Conservation (phyloP, 2,888 invertebrate genomes). For the Andrena hattorfiana region DNA sequence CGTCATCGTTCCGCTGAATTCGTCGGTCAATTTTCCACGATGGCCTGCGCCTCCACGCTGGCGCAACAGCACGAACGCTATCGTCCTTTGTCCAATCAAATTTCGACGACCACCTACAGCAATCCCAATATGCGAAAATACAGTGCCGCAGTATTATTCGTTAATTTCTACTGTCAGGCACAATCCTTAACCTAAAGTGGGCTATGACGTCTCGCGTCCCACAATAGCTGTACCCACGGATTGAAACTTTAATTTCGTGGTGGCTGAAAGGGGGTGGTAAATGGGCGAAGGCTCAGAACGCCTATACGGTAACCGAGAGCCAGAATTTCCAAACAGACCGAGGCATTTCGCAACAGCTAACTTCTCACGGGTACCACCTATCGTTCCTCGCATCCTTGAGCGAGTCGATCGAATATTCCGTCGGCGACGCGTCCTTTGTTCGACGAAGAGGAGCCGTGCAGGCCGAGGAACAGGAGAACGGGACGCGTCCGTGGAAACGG, state of each 20-base stretch:
- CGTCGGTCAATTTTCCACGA: background rate
- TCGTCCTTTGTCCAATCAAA: background rate
- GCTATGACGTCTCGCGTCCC: too few relatives aligned
- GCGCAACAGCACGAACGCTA: background rate
- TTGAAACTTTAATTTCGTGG: too few relatives aligned
- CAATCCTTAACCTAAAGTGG: too few relatives aligned
- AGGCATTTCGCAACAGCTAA: background rate
- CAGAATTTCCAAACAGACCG: conserved; percentile 8
- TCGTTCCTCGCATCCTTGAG: conserved; percentile 45
- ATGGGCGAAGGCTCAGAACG: background rate
- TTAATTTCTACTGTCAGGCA: background rate
- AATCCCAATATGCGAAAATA: background rate
- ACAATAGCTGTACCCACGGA: too few relatives aligned
- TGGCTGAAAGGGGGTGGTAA: too few relatives aligned
- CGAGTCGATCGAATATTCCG: conserved; percentile 69
- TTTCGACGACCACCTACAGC: background rate
- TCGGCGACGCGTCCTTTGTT: conserved; percentile 67
- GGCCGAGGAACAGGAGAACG: conserved; percentile 26
- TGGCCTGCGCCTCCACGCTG: background rate
- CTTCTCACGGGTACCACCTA: conserved; percentile 10
- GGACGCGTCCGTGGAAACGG: conserved; percentile 18
- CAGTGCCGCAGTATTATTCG: background rate
- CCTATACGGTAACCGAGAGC: background rate
- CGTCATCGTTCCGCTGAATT: conserved; percentile 24
- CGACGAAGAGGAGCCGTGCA: conserved; percentile 35